A percentile compares a stretch with the other conserved stretches of the same genome.
Conservation (phyloP, 1,140 invertebrate species). For the Drosophila rhopaloa region DNA sequence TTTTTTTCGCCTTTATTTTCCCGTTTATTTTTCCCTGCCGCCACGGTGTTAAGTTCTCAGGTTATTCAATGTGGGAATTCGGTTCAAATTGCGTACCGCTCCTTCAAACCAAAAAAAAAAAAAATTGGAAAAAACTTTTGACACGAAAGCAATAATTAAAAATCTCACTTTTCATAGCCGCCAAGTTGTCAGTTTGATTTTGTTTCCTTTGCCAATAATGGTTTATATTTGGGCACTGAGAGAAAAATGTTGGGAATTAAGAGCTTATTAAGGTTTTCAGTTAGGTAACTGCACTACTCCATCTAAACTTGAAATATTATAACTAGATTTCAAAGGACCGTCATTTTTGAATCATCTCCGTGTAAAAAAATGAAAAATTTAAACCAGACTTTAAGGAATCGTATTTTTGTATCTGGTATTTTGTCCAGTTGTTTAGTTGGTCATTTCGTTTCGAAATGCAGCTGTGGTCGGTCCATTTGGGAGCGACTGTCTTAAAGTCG, state of each 20-base stretch:
- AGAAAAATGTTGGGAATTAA: neutral
- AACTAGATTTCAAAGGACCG: no score
- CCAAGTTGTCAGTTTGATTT: conserved; percentile 30
- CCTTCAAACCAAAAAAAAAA: neutral
- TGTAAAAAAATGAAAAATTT: no score
- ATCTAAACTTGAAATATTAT: no score
- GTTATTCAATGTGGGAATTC: conserved; percentile 32
- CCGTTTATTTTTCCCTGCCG: conserved; percentile 4
- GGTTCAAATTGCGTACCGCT: conserved; percentile 16
- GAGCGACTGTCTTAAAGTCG: conserved; percentile 44
- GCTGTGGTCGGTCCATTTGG: conserved; percentile 45
- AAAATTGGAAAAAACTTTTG: conserved; percentile 11
- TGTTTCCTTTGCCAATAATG: neutral
- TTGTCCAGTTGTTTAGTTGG: neutral
- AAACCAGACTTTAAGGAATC: no score
- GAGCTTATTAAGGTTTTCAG: no score
- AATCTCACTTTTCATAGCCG: conserved; percentile 51
- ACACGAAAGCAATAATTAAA: conserved; percentile 58
- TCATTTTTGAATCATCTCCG: no score
- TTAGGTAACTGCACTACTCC: no score
- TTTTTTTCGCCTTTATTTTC: conserved; percentile 22
- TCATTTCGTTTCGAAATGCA: conserved; percentile 23
- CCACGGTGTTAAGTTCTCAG: conserved; percentile 28
- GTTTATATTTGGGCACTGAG: conserved; percentile 16
- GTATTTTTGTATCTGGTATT: neutral